These are phyloP conservation scores for Prionailurus bengalensis DNA, from an alignment of 2,113 vertebrate genomes.

Conservation along the genomic window DNA sequence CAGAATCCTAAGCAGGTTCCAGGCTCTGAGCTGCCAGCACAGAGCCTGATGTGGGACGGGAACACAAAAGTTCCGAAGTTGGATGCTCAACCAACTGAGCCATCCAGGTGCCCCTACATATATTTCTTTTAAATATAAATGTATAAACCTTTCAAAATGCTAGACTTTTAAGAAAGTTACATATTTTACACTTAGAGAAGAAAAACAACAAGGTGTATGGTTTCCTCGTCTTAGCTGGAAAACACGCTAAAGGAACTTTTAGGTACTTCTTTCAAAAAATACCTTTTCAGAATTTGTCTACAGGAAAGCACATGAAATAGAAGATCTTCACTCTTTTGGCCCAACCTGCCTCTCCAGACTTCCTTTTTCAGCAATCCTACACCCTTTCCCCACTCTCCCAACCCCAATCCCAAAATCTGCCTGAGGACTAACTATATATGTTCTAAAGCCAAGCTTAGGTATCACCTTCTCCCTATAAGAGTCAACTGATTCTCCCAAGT, in stretches of 20 bases:
- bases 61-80: too few relatives aligned
- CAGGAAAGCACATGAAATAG: background rate
- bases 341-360: background rate
- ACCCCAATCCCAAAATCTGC: background rate
- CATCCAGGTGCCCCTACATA: too few relatives aligned
- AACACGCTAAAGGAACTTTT: background rate
- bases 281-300: background rate
- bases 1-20: too few relatives aligned
- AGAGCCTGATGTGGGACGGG: too few relatives aligned
- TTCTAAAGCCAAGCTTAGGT: background rate
- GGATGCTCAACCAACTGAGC: too few relatives aligned
- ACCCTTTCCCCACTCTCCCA: background rate
- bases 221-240: background rate
- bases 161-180: background rate
- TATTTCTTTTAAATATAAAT: background rate
- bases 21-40: too few relatives aligned
- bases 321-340: background rate
- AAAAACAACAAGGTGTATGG: background rate
- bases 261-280: background rate
- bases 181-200: slow-evolving; percentile 1
- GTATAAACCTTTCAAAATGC: background rate
- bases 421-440: background rate
- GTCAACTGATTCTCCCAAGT: background rate
- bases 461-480: background rate
- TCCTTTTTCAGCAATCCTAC: background rate